Base-by-base conservation (phyloP, 2,113 vertebrate species). In the Pithys albifrons region DNA sequence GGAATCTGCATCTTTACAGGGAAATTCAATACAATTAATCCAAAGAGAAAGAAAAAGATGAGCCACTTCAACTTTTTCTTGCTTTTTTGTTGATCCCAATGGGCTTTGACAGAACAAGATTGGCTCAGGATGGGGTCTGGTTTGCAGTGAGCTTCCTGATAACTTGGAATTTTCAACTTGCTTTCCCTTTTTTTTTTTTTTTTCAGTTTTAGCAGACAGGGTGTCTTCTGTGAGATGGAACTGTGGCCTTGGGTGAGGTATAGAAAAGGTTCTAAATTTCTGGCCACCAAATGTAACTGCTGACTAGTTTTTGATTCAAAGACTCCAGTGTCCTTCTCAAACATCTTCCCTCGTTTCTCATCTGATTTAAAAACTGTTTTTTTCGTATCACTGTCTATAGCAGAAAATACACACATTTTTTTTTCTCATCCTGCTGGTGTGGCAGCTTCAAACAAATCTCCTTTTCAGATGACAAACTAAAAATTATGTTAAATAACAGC, bases 371-470 rank as follows among this genome's bases (percentile, higher is more conserved):
- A 85, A 80, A 3, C 19, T 41, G 19, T 0, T 73, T 69, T 73
- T 79, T 14, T 2, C 48, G 13, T 19, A 2, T 35, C 28, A 46
- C 2, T 35, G 14, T 85, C 35, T 77, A 7, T 2, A 55, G 25
- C 18, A 86, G 59, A 43, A 10, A 83, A 39, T 17, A 18, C 1
- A 7, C 5, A 3, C 2, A 2, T 14, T 1, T 8, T 29, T 29
- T 54, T 76, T 64, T n/a, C 12, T 23, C 3, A 13, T 6, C 6
- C 7, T 43, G 4, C 39, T 88, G 61, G 6, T 49, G 15, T 18
- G 9, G 3, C 33, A 48, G 18, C 25, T 8, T 72, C 46, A 78
- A 79, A 65, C 20, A 11, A 54, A 39, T 57, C 3, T 64, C 18
- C 11, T 43, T 65, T 59, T 75, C 33, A n/a, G 27, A 35, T 3